These are phyloP conservation scores for Sphenopsis melanotis DNA, from an alignment of 2,797 vertebrate species.

Conservation along the genomic window DNA sequence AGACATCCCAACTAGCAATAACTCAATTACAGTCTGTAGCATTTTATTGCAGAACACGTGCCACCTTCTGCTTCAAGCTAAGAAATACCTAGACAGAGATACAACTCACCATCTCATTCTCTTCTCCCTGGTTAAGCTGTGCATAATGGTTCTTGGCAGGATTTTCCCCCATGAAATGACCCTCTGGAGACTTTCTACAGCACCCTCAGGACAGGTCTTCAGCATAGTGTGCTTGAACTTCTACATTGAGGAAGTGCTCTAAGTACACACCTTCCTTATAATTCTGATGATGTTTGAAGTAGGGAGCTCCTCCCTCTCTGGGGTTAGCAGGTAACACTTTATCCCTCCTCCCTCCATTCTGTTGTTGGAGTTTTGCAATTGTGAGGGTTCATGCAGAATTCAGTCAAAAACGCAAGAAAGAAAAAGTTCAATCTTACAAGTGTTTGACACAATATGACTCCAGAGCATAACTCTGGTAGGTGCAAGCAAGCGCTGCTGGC, in stretches of 20 bases:
- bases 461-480: neutral
- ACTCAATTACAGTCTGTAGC: neutral
- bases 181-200: neutral
- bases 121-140: slow-evolving; percentile 76
- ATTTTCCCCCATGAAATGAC: slow-evolving; percentile 31
- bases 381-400: slow-evolving; percentile 6
- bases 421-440: neutral
- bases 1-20: neutral
- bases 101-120: slow-evolving; percentile 78
- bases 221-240: neutral
- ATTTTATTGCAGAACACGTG: neutral
- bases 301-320: slow-evolving; percentile 68
- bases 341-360: slow-evolving; percentile 19
- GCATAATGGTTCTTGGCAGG: slow-evolving; percentile 57
- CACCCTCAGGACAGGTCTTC: neutral
- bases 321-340: slow-evolving; percentile 33
- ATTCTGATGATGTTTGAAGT: slow-evolving; percentile 51
- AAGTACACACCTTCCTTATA: slow-evolving; percentile 65
- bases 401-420: neutral
- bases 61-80: neutral
- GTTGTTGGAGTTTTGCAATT: neutral
- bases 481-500: slow-evolving; percentile 11
- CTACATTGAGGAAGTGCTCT: slow-evolving; percentile 51
- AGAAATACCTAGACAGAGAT: neutral
- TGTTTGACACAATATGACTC: slow-evolving; percentile 1